Evolutionary conservation across 1,140 invertebrate genomes (phyloP).

Genomic region (Glomeris maerens): DNA sequence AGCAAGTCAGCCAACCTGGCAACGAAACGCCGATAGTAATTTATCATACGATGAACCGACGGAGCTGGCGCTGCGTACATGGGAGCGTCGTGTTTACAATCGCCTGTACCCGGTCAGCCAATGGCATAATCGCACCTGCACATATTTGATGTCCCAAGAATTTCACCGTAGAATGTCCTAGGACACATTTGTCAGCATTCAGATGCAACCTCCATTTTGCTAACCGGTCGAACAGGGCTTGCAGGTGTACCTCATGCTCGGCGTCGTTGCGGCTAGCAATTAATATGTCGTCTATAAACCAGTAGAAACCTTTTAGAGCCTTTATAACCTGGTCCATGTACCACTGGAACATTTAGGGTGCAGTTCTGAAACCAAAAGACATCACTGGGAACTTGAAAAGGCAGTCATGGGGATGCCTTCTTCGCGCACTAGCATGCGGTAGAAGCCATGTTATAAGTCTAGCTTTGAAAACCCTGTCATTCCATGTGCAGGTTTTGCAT

Average conservation of each 20-base stretch:
- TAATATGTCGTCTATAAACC: slow-evolving; percentile 39
- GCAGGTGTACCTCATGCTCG: slow-evolving; percentile 28
- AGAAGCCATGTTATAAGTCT: slow-evolving; percentile 18
- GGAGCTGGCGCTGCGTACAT: slow-evolving; percentile 23
- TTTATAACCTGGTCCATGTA: slow-evolving; percentile 32
- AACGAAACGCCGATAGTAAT: slow-evolving; percentile 30
- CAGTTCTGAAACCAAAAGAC: slow-evolving; percentile 33
- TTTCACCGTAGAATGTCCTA: slow-evolving; percentile 9
- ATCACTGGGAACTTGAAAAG: slow-evolving; percentile 28
- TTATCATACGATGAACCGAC: slow-evolving; percentile 27
- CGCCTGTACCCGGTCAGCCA: slow-evolving; percentile 25
- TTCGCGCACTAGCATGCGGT: slow-evolving; percentile 18
- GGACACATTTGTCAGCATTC: slow-evolving; percentile 18
- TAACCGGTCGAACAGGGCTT: slow-evolving; percentile 26
- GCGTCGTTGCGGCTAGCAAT: slow-evolving; percentile 26
- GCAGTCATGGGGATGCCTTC: slow-evolving; percentile 20
- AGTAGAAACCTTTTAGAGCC: slow-evolving; percentile 26
- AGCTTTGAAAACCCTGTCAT: slow-evolving; percentile 11
- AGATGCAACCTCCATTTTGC: slow-evolving; percentile 22
- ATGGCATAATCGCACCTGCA: slow-evolving; percentile 20
- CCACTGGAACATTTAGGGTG: slow-evolving; percentile 34
- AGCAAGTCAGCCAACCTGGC: slow-evolving; percentile 18
- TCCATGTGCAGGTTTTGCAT: slow-evolving; percentile 8
- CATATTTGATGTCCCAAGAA: slow-evolving; percentile 27
- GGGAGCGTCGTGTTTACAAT: slow-evolving; percentile 26